Percentiles rank a stretch among this genome's conserved stretches.
phyloP scores from a whole-genome alignment of 2,888 invertebrate genomes.

The Pseudolycoriella hygida region DNA sequence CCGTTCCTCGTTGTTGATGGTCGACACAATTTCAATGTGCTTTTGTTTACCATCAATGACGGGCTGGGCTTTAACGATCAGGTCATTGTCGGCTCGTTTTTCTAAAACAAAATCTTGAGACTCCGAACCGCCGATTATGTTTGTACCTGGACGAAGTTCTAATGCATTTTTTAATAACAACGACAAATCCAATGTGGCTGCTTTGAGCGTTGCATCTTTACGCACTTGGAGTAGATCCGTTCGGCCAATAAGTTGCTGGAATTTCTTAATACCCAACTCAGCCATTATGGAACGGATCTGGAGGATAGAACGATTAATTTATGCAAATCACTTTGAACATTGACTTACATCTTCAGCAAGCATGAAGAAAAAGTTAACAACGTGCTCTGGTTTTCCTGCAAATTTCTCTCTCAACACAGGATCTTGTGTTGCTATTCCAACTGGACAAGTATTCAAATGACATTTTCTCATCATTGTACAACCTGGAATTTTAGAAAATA shows the following conservation, averaged over 20 bases:
- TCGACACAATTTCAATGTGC: conserved; percentile 52
- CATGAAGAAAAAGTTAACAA: conserved; percentile 94
- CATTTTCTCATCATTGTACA: conserved; percentile 99
- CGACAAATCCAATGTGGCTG: conserved; percentile 66
- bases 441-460: conserved; percentile 97
- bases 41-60: conserved; percentile 57
- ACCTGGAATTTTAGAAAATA: conserved; percentile 31
- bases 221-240: conserved; percentile 72
- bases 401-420: conserved; percentile 89
- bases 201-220: conserved; percentile 58
- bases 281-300: conserved; percentile 84
- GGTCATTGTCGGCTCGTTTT: conserved; percentile 59
- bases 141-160: conserved; percentile 75
- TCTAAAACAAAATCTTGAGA: conserved; percentile 72
- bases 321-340: too few relatives aligned
- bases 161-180: conserved; percentile 77
- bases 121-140: conserved; percentile 78
- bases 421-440: conserved; percentile 98
- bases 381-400: conserved; percentile 92
- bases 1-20: conserved; percentile 79
- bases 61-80: conserved; percentile 52
- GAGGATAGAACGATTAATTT: too few relatives aligned
- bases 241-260: conserved; percentile 83
- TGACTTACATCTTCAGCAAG: conserved; percentile 86
- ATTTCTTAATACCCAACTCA: conserved; percentile 66